A percentile compares a stretch with the other conserved stretches of the same genome.
phyloP scores from a whole-genome alignment of 2,888 invertebrate species.

The Aspidiotus destructor region DNA sequence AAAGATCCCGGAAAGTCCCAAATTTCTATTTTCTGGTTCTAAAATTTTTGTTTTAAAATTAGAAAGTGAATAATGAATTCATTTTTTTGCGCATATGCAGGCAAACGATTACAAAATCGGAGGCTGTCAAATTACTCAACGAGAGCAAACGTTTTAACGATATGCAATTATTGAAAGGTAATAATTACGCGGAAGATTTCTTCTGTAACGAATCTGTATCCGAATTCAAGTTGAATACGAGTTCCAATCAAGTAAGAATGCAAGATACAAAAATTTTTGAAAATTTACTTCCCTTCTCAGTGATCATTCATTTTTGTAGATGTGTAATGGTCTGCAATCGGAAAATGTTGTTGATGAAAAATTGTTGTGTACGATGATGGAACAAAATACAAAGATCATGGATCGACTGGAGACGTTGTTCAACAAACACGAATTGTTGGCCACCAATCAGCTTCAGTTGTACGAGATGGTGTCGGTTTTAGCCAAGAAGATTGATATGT shows the following conservation, averaged over 20 bases:
- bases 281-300: no score
- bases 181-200: slow-evolving; percentile 9
- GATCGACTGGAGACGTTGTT: slow-evolving; percentile 21
- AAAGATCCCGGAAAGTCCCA: no score
- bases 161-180: slow-evolving; percentile 15
- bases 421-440: slow-evolving; percentile 19
- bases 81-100: slow-evolving; percentile 36
- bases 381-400: slow-evolving; percentile 18
- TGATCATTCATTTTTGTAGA: no score
- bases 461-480: slow-evolving; percentile 13
- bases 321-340: neutral
- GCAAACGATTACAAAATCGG: slow-evolving; percentile 43
- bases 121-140: slow-evolving; percentile 49
- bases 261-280: neutral
- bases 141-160: slow-evolving; percentile 51
- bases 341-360: neutral
- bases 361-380: slow-evolving; percentile 1
- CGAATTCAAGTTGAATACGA: no score
- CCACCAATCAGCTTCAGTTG: slow-evolving; percentile 19
- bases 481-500: slow-evolving; percentile 14
- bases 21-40: no score
- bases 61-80: neutral
- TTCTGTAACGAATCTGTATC: neutral
- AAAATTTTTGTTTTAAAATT: slow-evolving; percentile 5
- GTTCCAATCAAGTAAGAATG: no score